phyloP scores from a whole-genome alignment of 1,140 invertebrate genomes.

The Heterodera carotae region DNA sequence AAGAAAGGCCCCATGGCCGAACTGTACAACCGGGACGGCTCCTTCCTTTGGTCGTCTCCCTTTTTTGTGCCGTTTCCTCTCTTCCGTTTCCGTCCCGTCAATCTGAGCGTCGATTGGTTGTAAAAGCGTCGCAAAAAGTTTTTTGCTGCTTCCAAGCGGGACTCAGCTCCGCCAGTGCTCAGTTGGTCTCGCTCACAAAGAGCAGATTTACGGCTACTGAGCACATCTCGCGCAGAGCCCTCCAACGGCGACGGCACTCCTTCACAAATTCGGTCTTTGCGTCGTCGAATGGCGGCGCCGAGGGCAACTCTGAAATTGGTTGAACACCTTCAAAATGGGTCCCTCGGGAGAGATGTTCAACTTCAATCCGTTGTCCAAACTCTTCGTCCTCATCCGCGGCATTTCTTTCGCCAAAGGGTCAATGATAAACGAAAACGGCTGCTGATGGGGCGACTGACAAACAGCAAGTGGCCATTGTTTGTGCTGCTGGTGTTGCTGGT shows the following conservation, averaged over 20 bases:
- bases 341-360: conserved; percentile 2
- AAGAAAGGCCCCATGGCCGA: conserved; percentile 33
- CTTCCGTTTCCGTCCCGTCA: conserved; percentile 12
- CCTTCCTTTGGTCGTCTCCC: not conserved
- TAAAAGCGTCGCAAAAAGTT: conserved; percentile 45
- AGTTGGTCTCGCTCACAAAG: not conserved
- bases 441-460: not conserved
- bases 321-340: not conserved
- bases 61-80: conserved; percentile 19
- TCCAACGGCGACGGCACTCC: not conserved
- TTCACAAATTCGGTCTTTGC: conserved; percentile 8
- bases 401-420: not conserved
- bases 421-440: conserved; percentile 3
- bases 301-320: conserved; percentile 14
- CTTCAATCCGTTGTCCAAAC: conserved; percentile 45
- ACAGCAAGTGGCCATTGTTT: not conserved
- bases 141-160: conserved; percentile 36
- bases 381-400: conserved; percentile 35
- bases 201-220: not conserved
- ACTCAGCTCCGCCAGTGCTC: not conserved
- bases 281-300: not conserved
- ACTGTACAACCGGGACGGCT: conserved; percentile 1
- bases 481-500: not conserved
- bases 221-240: not conserved
- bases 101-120: conserved; percentile 43